Percentiles rank a stretch among this genome's conserved stretches.
These are phyloP conservation scores for Belonocnema kinseyi DNA, from an alignment of 1,140 invertebrate species.

Conservation along the genomic window DNA sequence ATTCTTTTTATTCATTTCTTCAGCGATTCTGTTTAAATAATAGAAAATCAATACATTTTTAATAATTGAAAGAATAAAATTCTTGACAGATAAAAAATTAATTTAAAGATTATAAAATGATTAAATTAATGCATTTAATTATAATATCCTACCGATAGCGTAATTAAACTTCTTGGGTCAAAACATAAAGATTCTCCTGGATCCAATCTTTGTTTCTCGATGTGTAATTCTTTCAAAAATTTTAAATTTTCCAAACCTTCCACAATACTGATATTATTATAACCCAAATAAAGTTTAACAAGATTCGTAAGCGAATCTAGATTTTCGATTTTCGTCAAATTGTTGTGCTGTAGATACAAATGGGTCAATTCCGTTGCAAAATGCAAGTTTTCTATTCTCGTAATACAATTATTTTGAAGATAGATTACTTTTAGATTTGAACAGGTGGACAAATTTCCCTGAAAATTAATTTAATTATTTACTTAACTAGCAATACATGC, in stretches of 20 bases:
- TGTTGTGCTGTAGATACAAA: slow-evolving; percentile 83
- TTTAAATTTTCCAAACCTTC: slow-evolving; percentile 80
- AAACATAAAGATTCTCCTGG: slow-evolving; percentile 79
- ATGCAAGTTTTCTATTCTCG: slow-evolving; percentile 79
- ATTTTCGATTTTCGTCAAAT: slow-evolving; percentile 80
- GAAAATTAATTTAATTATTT: slow-evolving; percentile 52
- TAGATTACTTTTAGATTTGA: slow-evolving; percentile 79
- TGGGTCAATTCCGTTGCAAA: slow-evolving; percentile 78
- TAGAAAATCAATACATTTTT: no score
- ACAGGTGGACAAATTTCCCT: slow-evolving; percentile 76
- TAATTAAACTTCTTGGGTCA: slow-evolving; percentile 78
- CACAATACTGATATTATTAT: slow-evolving; percentile 81
- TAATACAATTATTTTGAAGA: slow-evolving; percentile 80
- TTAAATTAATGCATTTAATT: slow-evolving; percentile 22
- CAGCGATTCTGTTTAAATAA: no score
- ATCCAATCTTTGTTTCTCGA: slow-evolving; percentile 80
- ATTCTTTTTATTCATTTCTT: no score
- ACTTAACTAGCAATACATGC: background rate
- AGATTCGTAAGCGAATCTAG: slow-evolving; percentile 77
- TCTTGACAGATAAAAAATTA: no score
- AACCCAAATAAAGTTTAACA: slow-evolving; percentile 80
- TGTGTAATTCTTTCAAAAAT: slow-evolving; percentile 80
- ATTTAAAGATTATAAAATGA: no score
- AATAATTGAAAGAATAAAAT: no score
- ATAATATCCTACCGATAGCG: slow-evolving; percentile 77